Evolutionary conservation across 2,113 vertebrate genomes (phyloP), one percentile per base, ranked within the genome.

Genomic region (Sigmodon hispidus): DNA sequence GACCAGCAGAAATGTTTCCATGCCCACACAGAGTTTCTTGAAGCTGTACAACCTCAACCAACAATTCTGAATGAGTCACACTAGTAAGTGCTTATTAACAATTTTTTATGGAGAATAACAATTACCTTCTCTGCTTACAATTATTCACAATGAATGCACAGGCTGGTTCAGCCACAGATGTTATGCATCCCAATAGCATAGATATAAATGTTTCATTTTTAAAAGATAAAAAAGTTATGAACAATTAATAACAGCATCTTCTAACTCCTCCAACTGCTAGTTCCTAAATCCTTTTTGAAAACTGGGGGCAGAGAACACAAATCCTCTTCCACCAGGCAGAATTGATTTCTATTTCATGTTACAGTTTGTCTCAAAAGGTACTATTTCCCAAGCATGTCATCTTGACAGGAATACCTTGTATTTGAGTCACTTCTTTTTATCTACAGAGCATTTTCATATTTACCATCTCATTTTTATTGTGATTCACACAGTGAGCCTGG

Each of bases 11-110:
- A 59, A 80, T 89, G 84, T 94, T 90, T 93, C 94, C 90, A 76
- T 93, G 94, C 96, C 94, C 95, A 92, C 79, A 95, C 50, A 96
- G 96, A 65, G 94, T 96, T 98, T 97, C 96, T 96, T 96, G 94
- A 97, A 93, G 95, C 91, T 0, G 1, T 87, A 96, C 85, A 97
- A 84, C 73, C 73, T 94, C 79, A 97, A 94, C 95, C 86, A 70
- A 79, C 94, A 95, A 95, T 96, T 96, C 97, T 97, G 92, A 98
- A 96, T 26, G 24, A 61, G 69, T 70, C 93, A 91, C 90, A 92
- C 95, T 97, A 96, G 94, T 91, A 97, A 77, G 61, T 34, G 87
- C 52, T 89, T 93, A 96, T 94, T 93, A 96, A 90, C 72, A 96
- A 36, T 88, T 96, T 96, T 96, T 93, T 87, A 95, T 94, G 72